phyloP scores from a whole-genome alignment of 2,113 vertebrate species.

The Siniperca chuatsi region DNA sequence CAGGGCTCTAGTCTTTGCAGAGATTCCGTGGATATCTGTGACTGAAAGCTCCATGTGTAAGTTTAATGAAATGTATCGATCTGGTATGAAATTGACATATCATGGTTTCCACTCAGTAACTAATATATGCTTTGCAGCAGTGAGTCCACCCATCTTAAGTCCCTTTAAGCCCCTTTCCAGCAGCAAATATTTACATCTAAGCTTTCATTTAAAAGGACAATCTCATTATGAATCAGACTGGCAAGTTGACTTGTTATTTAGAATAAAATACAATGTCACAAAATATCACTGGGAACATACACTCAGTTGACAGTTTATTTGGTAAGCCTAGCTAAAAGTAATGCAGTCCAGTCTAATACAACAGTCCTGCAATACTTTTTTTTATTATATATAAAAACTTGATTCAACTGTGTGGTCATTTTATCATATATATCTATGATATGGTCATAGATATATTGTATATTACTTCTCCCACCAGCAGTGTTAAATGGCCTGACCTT shows the following conservation, averaged over 20 bases:
- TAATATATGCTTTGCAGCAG: conserved; percentile 18
- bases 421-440: too few relatives aligned
- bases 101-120: neutral
- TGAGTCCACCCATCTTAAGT: neutral
- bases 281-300: too few relatives aligned
- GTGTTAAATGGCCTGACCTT: neutral
- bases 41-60: neutral
- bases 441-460: too few relatives aligned
- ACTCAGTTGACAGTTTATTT: too few relatives aligned
- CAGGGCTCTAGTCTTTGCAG: neutral
- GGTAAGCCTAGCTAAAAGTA: too few relatives aligned
- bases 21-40: neutral
- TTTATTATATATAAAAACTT: too few relatives aligned
- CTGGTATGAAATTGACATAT: neutral
- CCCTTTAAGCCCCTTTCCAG: neutral
- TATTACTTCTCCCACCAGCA: neutral
- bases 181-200: neutral
- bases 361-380: too few relatives aligned
- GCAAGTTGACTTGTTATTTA: too few relatives aligned
- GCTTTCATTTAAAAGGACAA: neutral
- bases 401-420: too few relatives aligned
- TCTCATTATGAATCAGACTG: too few relatives aligned
- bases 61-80: conserved; percentile 40
- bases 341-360: too few relatives aligned
- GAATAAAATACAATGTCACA: neutral